Evolutionary conservation across 2,797 vertebrate genomes (phyloP).

Genomic region (Sebastes nivosus): DNA sequence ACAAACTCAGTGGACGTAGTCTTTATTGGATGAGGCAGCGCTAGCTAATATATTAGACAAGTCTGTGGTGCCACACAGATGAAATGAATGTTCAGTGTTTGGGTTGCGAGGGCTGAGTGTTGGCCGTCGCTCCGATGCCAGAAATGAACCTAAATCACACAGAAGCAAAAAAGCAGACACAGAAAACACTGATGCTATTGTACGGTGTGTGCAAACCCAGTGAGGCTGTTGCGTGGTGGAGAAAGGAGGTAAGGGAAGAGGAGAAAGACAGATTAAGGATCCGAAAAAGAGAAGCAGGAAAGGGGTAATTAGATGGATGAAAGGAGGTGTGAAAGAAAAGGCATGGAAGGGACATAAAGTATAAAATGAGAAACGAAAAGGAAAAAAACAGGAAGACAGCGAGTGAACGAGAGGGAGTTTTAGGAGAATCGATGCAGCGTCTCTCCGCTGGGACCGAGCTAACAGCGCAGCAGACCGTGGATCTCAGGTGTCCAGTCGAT

Average conservation of each 20-base stretch:
- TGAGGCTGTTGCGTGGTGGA: constrained; percentile 29
- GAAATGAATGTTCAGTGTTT: constrained; percentile 73
- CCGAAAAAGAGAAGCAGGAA: constrained; percentile 27
- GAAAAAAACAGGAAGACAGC: constrained; percentile 52
- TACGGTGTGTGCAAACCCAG: constrained; percentile 51
- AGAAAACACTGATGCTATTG: constrained; percentile 75
- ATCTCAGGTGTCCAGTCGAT: constrained; percentile 88
- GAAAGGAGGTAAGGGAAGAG: constrained; percentile 43
- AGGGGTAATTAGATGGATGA: constrained; percentile 47
- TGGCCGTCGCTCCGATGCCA: constrained; percentile 61
- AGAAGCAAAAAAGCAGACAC: constrained; percentile 57
- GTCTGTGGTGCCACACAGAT: constrained; percentile 67
- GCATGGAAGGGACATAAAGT: constrained; percentile 1
- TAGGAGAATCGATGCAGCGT: constrained; percentile 73
- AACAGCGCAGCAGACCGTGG: constrained; percentile 68
- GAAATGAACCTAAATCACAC: constrained; percentile 68
- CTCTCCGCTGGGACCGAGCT: constrained; percentile 71
- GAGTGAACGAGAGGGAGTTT: constrained; percentile 51
- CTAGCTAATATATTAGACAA: constrained; percentile 68
- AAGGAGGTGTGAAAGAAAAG: constrained; percentile 48
- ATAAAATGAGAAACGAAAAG: constrained; percentile 9
- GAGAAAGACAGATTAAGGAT: constrained; percentile 55
- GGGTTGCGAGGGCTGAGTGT: constrained; percentile 67
- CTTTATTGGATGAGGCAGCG: constrained; percentile 63
- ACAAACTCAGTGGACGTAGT: constrained; percentile 28